Percentiles rank a stretch among this genome's conserved stretches.
Evolutionary conservation across 2,113 vertebrate species (phyloP).

Genomic region (Leucopsar rothschildi): DNA sequence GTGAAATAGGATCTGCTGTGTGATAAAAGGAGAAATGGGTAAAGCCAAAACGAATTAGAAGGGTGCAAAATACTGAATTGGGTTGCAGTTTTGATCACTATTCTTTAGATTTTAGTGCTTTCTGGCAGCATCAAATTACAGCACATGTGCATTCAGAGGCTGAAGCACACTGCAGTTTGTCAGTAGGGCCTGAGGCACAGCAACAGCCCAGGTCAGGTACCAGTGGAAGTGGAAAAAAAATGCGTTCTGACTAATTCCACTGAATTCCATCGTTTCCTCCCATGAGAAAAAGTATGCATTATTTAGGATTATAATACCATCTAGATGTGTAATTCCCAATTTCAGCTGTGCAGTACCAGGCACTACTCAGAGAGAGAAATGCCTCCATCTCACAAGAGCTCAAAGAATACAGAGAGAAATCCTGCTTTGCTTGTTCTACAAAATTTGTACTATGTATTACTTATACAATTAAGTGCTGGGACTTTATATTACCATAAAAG

Average conservation of each 20-base stretch:
- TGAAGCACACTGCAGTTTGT: not conserved
- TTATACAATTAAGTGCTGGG: not conserved
- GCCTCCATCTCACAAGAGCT: not conserved
- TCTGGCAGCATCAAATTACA: not conserved
- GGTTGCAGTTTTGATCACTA: not conserved
- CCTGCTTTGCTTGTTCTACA: not conserved
- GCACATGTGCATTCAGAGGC: not conserved
- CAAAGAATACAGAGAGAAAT: not conserved
- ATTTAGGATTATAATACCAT: not conserved
- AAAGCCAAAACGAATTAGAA: not conserved
- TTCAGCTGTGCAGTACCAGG: not conserved
- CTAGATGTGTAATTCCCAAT: not conserved
- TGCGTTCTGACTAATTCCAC: not conserved
- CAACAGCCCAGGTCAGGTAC: not conserved
- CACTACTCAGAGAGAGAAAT: not conserved
- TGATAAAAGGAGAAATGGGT: not conserved
- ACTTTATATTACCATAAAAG: not conserved
- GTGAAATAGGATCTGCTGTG: not conserved
- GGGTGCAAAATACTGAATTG: not conserved
- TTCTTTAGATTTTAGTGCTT: not conserved
- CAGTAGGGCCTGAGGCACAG: not conserved
- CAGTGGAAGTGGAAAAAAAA: not conserved
- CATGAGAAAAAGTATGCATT: not conserved
- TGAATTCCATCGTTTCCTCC: not conserved
- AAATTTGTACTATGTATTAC: not conserved